phyloP scores from a whole-genome alignment of 1,140 invertebrate genomes.

The Nasonia giraulti region DNA sequence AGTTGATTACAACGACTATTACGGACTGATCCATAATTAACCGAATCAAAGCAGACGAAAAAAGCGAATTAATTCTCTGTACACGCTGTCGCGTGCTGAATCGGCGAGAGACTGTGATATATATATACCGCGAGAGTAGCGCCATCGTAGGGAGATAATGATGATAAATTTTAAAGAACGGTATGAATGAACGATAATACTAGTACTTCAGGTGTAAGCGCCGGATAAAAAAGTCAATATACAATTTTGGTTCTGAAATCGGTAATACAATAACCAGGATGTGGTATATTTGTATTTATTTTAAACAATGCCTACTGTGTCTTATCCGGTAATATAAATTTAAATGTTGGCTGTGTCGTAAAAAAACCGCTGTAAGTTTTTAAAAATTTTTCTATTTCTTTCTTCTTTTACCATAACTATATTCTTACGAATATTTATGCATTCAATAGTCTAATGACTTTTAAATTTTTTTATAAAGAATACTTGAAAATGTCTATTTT shows the following conservation, averaged over 20 bases:
- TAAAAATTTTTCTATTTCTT: no score
- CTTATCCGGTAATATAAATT: no score
- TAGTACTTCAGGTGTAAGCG: background rate
- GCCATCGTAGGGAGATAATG: conserved; percentile 11
- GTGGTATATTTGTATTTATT: no score
- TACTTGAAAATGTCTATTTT: no score
- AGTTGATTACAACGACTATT: background rate
- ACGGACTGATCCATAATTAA: background rate
- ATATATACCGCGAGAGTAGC: conserved; percentile 10
- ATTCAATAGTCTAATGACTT: no score
- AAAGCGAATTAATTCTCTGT: background rate
- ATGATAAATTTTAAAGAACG: conserved; percentile 18
- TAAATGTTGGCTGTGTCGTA: no score
- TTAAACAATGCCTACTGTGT: no score
- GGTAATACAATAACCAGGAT: no score
- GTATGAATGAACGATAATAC: conserved; percentile 15
- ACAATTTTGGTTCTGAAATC: background rate
- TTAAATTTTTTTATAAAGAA: no score
- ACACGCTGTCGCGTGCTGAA: background rate
- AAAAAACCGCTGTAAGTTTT: no score
- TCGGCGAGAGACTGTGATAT: background rate
- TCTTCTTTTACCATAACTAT: no score
- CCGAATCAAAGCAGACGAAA: background rate
- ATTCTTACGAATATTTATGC: no score
- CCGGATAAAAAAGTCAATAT: background rate